Evolutionary conservation across 2,113 vertebrate species (phyloP).

Genomic region (Phrynosoma platyrhinos): DNA sequence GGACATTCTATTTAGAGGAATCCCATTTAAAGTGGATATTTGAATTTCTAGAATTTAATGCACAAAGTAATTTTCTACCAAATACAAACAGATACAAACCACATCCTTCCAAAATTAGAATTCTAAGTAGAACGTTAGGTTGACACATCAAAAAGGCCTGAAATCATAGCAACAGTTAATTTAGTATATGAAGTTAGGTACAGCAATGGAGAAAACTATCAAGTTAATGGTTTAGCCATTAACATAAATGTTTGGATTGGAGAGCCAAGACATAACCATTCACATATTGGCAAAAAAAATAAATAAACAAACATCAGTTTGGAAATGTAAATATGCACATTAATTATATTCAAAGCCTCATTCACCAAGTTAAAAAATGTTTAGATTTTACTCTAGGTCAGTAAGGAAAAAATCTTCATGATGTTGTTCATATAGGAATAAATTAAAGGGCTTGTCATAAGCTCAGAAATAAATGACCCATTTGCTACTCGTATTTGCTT

Average conservation of each 20-base stretch:
- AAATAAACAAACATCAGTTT: slow-evolving; percentile 16
- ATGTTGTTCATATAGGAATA: background rate
- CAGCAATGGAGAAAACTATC: background rate
- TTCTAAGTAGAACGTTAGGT: background rate
- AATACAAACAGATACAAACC: background rate
- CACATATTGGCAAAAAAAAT: background rate
- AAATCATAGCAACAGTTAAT: background rate
- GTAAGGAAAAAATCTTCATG: background rate
- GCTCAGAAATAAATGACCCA: background rate
- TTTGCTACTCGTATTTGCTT: background rate
- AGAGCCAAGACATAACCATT: slow-evolving; percentile 2
- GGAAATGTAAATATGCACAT: slow-evolving; percentile 4
- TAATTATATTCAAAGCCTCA: background rate
- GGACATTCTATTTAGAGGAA: background rate
- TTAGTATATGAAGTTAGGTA: background rate
- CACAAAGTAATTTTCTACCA: background rate
- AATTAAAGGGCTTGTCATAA: background rate
- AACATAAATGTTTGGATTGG: background rate
- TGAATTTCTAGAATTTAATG: background rate
- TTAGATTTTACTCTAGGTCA: background rate
- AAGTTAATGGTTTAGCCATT: slow-evolving; percentile 14
- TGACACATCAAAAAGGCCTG: background rate
- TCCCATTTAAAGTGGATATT: background rate
- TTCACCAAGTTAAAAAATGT: background rate
- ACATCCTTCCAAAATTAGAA: background rate